phyloP scores from a whole-genome alignment of 2,888 invertebrate species.

The Agapostemon virescens region DNA sequence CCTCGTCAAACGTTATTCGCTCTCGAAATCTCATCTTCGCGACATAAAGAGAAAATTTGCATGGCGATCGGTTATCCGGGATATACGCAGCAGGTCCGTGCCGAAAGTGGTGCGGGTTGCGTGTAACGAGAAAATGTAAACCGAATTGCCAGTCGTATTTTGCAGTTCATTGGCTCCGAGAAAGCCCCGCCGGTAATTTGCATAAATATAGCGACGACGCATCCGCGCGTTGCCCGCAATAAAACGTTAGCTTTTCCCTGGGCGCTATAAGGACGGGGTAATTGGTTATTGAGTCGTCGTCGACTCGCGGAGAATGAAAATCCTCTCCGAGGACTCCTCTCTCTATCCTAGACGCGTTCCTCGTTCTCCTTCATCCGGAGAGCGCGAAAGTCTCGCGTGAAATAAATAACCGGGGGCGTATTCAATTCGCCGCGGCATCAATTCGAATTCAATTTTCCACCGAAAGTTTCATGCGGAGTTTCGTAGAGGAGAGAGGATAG shows the following conservation, averaged over 20 bases:
- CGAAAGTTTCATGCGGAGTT: constrained; percentile 47
- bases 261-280: constrained; percentile 67
- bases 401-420: constrained; percentile 64
- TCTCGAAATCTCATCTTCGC: constrained; percentile 2
- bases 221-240: constrained; percentile 52
- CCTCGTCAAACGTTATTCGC: constrained; percentile 21
- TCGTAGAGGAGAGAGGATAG: constrained; percentile 17
- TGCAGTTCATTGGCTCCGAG: constrained; percentile 66
- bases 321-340: constrained; percentile 27
- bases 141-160: constrained; percentile 69
- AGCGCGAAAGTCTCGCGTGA: constrained; percentile 37
- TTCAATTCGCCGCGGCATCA: constrained; percentile 52
- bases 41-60: constrained; percentile 21
- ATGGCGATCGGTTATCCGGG: constrained; percentile 29
- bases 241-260: constrained; percentile 60
- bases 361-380: constrained; percentile 18
- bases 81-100: constrained; percentile 30
- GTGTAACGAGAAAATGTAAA: constrained; percentile 65
- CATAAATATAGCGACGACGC: constrained; percentile 69
- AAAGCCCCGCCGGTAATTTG: constrained; percentile 70
- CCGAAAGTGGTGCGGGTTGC: constrained; percentile 16
- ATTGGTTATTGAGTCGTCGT: constrained; percentile 76
- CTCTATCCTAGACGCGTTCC: constrained; percentile 19
- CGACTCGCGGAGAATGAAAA: constrained; percentile 60
- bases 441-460: constrained; percentile 65